Evolutionary conservation across 2,113 vertebrate genomes (phyloP).

Genomic region (Eubucco bourcierii): DNA sequence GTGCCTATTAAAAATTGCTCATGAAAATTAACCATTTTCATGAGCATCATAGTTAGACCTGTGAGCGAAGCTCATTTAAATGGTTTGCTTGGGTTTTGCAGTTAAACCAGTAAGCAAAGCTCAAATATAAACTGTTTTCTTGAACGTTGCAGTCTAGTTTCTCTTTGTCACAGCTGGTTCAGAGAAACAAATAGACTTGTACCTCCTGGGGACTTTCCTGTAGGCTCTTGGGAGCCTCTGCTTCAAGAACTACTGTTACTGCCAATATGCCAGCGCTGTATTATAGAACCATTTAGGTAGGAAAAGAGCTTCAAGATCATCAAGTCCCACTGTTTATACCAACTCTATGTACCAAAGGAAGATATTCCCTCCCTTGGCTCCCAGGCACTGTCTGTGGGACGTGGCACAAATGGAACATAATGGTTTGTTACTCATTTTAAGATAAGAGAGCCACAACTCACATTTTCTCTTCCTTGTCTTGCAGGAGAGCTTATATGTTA

Average conservation of each 20-base stretch:
- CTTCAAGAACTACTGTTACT: background rate
- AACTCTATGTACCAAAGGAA: background rate
- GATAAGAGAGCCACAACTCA: conserved; percentile 9
- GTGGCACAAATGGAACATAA: background rate
- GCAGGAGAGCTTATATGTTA: background rate
- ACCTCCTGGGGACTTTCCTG: background rate
- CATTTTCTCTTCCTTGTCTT: conserved; percentile 8
- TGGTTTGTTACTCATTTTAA: background rate
- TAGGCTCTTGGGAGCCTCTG: background rate
- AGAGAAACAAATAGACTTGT: background rate
- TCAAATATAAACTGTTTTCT: no score
- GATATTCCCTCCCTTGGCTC: background rate
- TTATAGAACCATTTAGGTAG: background rate
- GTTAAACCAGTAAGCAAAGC: no score
- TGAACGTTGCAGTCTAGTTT: no score
- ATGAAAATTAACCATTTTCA: background rate
- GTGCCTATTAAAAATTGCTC: no score
- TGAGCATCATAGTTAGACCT: background rate
- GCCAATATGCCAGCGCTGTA: background rate
- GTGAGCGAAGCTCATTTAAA: background rate
- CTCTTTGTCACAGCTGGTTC: no score
- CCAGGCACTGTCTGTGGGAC: accelerated
- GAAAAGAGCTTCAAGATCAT: background rate
- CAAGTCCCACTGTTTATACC: background rate
- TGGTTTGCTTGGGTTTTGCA: background rate